These are phyloP conservation scores for Thymelicus lineola DNA, from an alignment of 2,888 invertebrate species.

Conservation along the genomic window DNA sequence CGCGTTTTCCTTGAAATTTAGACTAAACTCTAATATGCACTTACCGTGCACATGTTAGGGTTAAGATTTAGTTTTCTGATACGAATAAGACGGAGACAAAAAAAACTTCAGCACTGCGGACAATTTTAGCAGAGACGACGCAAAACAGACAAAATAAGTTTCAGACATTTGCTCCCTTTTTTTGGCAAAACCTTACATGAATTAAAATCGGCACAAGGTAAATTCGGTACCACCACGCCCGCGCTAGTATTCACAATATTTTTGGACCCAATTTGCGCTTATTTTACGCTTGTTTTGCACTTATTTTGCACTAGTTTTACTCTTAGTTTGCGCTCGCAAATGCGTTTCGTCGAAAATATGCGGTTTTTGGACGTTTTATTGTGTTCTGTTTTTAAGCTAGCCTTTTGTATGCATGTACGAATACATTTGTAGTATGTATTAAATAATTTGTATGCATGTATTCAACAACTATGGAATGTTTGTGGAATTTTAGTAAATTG, in stretches of 20 bases:
- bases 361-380: conserved; percentile 16
- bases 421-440: conserved; percentile 11
- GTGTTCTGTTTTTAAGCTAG: conserved; percentile 18
- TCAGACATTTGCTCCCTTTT: conserved; percentile 44
- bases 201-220: conserved; percentile 39
- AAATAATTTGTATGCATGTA: conserved; percentile 5
- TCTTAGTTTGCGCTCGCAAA: conserved; percentile 24
- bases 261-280: conserved; percentile 25
- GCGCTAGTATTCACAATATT: conserved; percentile 11
- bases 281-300: conserved; percentile 23
- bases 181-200: conserved; percentile 42
- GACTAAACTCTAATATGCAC: conserved; percentile 21
- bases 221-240: conserved; percentile 12
- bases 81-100: conserved; percentile 15
- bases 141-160: conserved; percentile 49
- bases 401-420: conserved; percentile 14
- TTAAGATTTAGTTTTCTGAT: conserved; percentile 20
- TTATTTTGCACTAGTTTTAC: conserved; percentile 28
- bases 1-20: conserved; percentile 12
- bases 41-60: conserved; percentile 14
- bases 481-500: background rate
- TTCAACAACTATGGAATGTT: conserved; percentile 4
- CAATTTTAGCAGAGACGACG: conserved; percentile 71
- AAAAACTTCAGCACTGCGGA: conserved; percentile 54
- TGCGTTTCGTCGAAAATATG: conserved; percentile 25